Percentiles rank a stretch among this genome's conserved stretches.
Conservation (phyloP, 2,113 vertebrate genomes). For the Nematolebias whitei region DNA sequence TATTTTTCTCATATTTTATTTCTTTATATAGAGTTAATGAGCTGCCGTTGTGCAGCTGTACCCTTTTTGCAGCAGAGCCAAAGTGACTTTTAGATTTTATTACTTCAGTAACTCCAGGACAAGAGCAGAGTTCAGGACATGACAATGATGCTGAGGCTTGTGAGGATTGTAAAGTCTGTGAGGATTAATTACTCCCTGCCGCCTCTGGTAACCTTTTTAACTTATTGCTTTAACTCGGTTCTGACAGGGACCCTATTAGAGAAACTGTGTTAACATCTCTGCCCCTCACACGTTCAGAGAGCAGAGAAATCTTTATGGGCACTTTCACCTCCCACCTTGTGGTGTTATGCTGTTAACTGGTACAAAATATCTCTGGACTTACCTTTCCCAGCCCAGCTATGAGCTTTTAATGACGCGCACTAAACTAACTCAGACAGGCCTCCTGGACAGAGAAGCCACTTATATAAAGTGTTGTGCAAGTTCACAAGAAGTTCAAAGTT, state of each 20-base stretch:
- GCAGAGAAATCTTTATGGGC: constrained; percentile 24
- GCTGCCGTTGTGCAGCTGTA: constrained; percentile 29
- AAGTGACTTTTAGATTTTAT: constrained; percentile 64
- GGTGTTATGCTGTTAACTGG: constrained; percentile 62
- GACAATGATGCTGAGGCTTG: constrained; percentile 30
- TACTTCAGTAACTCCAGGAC: constrained; percentile 59
- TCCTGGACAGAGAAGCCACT: constrained; percentile 9
- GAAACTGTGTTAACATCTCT: constrained; percentile 42
- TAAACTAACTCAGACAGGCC: constrained; percentile 15
- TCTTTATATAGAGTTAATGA: constrained; percentile 3
- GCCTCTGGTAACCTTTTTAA: constrained; percentile 65
- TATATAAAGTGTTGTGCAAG: neutral
- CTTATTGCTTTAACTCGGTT: constrained; percentile 43
- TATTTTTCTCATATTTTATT: constrained; percentile 34
- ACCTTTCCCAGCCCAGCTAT: constrained; percentile 49
- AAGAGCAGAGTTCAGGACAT: constrained; percentile 47
- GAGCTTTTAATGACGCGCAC: constrained; percentile 52
- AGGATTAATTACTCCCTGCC: constrained; percentile 66
- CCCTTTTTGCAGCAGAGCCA: constrained; percentile 43
- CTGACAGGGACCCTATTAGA: constrained; percentile 33
- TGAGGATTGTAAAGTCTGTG: constrained; percentile 53
- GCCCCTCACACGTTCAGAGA: constrained; percentile 11
- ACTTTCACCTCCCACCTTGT: constrained; percentile 58
- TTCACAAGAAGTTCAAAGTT: neutral
- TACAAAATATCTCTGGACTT: constrained; percentile 61